A percentile compares a stretch with the other conserved stretches of the same genome.
Evolutionary conservation across 2,113 vertebrate species (phyloP).

Genomic region (Pungitius pungitius): DNA sequence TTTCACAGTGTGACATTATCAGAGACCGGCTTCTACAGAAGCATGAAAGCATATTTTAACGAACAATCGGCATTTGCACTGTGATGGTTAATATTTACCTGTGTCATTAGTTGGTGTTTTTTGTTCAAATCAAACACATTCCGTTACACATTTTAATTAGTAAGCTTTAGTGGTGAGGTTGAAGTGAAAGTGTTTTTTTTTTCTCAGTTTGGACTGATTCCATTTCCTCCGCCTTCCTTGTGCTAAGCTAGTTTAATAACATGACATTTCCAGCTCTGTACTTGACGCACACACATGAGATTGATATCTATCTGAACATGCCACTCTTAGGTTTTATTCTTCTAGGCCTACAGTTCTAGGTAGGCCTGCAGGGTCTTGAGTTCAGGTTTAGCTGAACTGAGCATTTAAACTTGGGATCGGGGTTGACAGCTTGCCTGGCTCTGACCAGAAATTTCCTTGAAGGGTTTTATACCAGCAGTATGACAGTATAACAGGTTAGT

Average conservation of each 20-base stretch:
- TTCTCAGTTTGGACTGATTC: background rate
- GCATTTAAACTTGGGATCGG: background rate
- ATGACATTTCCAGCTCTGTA: background rate
- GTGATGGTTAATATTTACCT: too few relatives aligned
- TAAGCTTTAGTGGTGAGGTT: background rate
- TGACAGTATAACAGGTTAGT: background rate
- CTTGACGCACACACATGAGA: background rate
- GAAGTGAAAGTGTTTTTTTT: background rate
- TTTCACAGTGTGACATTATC: too few relatives aligned
- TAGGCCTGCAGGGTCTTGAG: background rate
- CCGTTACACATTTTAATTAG: background rate
- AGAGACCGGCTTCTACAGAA: too few relatives aligned
- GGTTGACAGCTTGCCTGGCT: background rate
- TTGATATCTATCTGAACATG: background rate
- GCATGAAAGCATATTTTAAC: too few relatives aligned
- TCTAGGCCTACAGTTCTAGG: too few relatives aligned
- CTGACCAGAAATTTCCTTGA: background rate
- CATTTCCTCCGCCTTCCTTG: background rate
- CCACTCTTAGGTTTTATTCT: background rate
- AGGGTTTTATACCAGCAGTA: constrained; percentile 14
- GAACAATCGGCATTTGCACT: too few relatives aligned
- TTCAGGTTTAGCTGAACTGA: constrained; percentile 1
- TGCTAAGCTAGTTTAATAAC: constrained; percentile 2
- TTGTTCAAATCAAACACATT: background rate
- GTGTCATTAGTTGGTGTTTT: background rate